Evolutionary conservation across 1,140 invertebrate genomes (phyloP).

Genomic region (Drosophila paulistorum): DNA sequence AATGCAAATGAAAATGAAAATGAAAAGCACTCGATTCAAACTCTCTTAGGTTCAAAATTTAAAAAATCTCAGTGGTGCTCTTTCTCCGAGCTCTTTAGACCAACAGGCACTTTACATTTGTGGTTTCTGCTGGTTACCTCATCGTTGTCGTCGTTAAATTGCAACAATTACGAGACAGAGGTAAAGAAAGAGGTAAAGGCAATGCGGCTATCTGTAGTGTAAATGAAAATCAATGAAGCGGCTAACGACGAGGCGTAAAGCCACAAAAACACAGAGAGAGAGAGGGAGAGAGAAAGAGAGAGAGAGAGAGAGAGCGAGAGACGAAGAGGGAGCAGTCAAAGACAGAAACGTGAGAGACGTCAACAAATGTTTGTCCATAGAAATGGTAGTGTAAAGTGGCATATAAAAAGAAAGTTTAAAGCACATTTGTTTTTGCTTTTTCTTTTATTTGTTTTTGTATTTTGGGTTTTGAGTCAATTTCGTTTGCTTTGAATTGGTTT

Average conservation of each 20-base stretch:
- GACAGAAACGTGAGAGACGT: constrained; percentile 32
- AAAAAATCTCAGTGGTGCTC: constrained; percentile 10
- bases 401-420: constrained; percentile 75
- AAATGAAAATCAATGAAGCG: constrained; percentile 77
- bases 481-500: not conserved
- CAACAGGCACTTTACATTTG: constrained; percentile 36
- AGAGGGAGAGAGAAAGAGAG: too few species aligned
- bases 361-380: constrained; percentile 64
- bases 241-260: constrained; percentile 38
- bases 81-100: constrained; percentile 36
- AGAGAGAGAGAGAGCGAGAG: too few species aligned
- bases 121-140: constrained; percentile 57
- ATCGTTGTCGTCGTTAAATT: constrained; percentile 63
- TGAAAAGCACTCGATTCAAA: not conserved
- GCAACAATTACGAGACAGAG: constrained; percentile 63
- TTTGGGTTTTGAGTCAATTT: constrained; percentile 13
- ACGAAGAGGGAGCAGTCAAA: not conserved
- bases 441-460: constrained; percentile 37
- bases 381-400: constrained; percentile 71
- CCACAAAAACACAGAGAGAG: not conserved
- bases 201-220: constrained; percentile 27
- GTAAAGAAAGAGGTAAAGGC: not conserved
- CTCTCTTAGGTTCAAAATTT: constrained; percentile 7
- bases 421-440: constrained; percentile 39
- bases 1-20: constrained; percentile 26